Conservation (phyloP, 2,888 invertebrate genomes). For the Dynastes tityus region DNA sequence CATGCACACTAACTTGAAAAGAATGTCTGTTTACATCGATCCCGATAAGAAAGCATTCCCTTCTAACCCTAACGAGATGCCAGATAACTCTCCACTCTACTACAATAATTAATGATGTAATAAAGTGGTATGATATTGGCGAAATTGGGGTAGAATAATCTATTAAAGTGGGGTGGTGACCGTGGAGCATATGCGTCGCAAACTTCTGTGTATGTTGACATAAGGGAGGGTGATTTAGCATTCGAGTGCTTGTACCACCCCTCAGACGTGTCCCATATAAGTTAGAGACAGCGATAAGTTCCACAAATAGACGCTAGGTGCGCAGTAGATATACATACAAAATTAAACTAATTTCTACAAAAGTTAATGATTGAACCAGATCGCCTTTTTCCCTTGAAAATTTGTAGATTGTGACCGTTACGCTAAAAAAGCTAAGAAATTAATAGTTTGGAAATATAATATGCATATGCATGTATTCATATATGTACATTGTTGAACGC, state of each 20-base stretch:
- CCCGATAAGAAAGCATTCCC: too few relatives aligned
- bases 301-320: too few relatives aligned
- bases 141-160: conserved; percentile 69
- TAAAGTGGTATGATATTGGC: conserved; percentile 71
- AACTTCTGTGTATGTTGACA: conserved; percentile 50
- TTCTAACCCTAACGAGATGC: not conserved
- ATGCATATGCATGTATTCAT: not conserved
- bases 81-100: conserved; percentile 55
- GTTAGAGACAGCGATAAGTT: too few relatives aligned
- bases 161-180: conserved; percentile 63
- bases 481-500: too few relatives aligned
- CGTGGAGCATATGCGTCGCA: conserved; percentile 50
- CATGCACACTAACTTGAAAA: too few relatives aligned
- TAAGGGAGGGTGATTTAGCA: conserved; percentile 25
- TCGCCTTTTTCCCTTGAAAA: too few relatives aligned
- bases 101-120: conserved; percentile 69
- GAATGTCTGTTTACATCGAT: too few relatives aligned
- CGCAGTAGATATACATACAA: too few relatives aligned
- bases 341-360: too few relatives aligned
- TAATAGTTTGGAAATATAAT: conserved; percentile 18
- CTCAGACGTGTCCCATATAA: not conserved
- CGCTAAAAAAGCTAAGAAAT: not conserved
- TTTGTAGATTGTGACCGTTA: not conserved
- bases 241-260: conserved; percentile 31
- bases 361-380: too few relatives aligned